Evolutionary conservation across 1,140 invertebrate genomes (phyloP).

Genomic region (Acromyrmex heyeri): DNA sequence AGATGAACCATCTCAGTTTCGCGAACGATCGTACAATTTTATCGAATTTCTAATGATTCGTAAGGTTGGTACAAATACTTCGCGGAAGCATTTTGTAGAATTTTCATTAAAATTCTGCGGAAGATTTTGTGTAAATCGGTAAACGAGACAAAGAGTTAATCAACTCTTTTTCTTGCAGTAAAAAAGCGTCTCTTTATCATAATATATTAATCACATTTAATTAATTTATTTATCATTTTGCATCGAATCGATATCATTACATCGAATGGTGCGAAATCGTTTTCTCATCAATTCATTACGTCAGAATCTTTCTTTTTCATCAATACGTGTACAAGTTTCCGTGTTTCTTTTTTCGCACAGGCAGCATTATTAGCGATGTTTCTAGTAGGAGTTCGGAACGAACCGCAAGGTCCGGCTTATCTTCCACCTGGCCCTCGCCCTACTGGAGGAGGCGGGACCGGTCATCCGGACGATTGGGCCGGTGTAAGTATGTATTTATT

Average conservation of each 20-base stretch:
- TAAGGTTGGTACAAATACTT: constrained; percentile 76
- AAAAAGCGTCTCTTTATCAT: background rate
- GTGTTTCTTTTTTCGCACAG: constrained; percentile 71
- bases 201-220: background rate
- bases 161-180: background rate
- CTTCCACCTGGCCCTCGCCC: constrained; percentile 86
- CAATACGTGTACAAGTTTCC: background rate
- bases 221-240: background rate
- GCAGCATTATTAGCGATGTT: constrained; percentile 80
- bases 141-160: background rate
- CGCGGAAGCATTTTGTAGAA: background rate
- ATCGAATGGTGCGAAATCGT: background rate
- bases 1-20: constrained; percentile 79
- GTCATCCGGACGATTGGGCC: constrained; percentile 85
- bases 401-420: constrained; percentile 87
- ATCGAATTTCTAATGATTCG: constrained; percentile 81
- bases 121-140: background rate
- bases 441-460: constrained; percentile 71
- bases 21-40: constrained; percentile 68
- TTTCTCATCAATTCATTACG: background rate
- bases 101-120: background rate
- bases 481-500: constrained; percentile 79
- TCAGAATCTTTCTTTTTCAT: background rate
- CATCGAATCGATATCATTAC: background rate
- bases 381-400: constrained; percentile 80